Conservation (phyloP, 2,888 invertebrate genomes). For the Drosophila borborema region DNA sequence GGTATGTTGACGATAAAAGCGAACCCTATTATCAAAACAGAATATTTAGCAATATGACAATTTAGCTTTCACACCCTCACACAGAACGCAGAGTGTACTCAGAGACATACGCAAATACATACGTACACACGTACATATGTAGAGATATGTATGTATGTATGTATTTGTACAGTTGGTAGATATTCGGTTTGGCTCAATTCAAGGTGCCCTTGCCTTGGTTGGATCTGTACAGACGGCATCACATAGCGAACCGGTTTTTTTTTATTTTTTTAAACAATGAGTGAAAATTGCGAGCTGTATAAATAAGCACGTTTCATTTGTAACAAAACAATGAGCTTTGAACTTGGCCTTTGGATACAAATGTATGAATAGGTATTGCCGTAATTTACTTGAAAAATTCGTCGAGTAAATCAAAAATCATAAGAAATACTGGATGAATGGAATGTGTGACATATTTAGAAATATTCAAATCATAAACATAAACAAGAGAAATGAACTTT, state of each 20-base stretch:
- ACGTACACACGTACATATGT: not conserved
- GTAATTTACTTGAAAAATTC: not conserved
- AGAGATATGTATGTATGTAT: slow-evolving; percentile 8
- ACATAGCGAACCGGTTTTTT: slow-evolving; percentile 44
- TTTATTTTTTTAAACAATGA: slow-evolving; percentile 51
- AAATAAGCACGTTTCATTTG: slow-evolving; percentile 18
- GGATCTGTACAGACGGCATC: slow-evolving; percentile 8
- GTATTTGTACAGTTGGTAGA: slow-evolving; percentile 13
- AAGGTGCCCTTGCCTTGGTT: slow-evolving; percentile 67
- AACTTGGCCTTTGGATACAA: slow-evolving; percentile 38
- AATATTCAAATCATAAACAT: too few species aligned
- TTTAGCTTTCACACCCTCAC: slow-evolving; percentile 19
- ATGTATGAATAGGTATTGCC: not conserved
- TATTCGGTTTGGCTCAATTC: slow-evolving; percentile 53
- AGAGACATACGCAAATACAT: not conserved
- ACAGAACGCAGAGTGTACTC: not conserved
- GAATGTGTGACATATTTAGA: too few species aligned
- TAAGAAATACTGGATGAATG: too few species aligned
- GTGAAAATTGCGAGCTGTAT: slow-evolving; percentile 42
- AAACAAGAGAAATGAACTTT: too few species aligned
- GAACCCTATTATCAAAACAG: slow-evolving; percentile 42
- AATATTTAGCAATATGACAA: slow-evolving; percentile 53
- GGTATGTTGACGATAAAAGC: slow-evolving; percentile 47
- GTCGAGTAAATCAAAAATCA: too few species aligned
- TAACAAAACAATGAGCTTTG: slow-evolving; percentile 60